phyloP scores from a whole-genome alignment of 2,888 invertebrate species.

The Leptodirus hochenwartii region DNA sequence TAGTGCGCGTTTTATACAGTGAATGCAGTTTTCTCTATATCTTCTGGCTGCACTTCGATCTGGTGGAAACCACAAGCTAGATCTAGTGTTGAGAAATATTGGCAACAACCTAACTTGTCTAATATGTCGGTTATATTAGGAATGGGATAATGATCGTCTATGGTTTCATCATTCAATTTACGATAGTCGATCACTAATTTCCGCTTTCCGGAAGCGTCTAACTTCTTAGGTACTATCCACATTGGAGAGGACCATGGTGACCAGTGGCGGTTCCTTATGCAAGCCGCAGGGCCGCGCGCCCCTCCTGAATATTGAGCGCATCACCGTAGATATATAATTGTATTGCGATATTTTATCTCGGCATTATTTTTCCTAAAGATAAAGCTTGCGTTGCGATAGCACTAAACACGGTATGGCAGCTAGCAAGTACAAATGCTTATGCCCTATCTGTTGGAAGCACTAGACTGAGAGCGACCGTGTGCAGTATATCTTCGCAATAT shows the following conservation, averaged over 20 bases:
- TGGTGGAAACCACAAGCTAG: not conserved
- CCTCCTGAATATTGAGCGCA: too few species aligned
- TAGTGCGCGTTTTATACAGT: not conserved
- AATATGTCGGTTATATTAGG: slow-evolving; percentile 10
- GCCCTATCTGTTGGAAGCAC: too few species aligned
- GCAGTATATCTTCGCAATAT: too few species aligned
- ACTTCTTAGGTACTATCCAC: slow-evolving; percentile 15
- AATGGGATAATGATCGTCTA: slow-evolving; percentile 18
- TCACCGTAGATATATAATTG: too few species aligned
- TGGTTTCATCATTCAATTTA: slow-evolving; percentile 17
- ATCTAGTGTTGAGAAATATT: not conserved
- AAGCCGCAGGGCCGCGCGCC: too few species aligned
- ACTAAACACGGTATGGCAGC: too few species aligned
- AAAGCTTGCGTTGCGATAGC: too few species aligned
- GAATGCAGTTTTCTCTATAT: slow-evolving; percentile 1
- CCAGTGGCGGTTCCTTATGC: too few species aligned
- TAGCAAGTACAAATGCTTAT: too few species aligned
- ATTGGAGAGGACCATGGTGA: slow-evolving; percentile 12
- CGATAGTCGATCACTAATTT: slow-evolving; percentile 14
- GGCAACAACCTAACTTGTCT: slow-evolving; percentile 1
- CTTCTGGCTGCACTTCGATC: not conserved
- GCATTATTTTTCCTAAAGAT: too few species aligned
- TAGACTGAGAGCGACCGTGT: too few species aligned
- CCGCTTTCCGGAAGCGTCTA: slow-evolving; percentile 12
- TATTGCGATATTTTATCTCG: too few species aligned